Conservation (phyloP, 2,797 vertebrate species). For the Simalia tracyae region DNA sequence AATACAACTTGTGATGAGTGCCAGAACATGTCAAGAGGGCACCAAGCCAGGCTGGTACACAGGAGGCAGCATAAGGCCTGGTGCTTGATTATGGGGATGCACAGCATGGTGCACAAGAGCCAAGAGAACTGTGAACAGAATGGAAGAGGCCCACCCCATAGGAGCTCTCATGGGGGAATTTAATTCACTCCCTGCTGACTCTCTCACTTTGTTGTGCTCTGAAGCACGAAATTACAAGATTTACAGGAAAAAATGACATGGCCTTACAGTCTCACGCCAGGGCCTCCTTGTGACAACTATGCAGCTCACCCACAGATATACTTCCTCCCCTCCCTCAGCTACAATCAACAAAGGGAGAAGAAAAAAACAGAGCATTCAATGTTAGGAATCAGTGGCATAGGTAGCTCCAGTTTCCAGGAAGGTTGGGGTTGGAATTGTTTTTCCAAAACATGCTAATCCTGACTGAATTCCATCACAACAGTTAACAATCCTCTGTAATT, state of each 20-base stretch:
- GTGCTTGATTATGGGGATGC: slow-evolving; percentile 9
- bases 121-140: slow-evolving; percentile 9
- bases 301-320: slow-evolving; percentile 38
- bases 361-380: neutral
- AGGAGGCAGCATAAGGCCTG: slow-evolving; percentile 12
- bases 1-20: slow-evolving; percentile 25
- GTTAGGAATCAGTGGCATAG: neutral
- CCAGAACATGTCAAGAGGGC: slow-evolving; percentile 32
- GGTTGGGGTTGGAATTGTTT: neutral
- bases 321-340: neutral
- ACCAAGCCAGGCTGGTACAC: slow-evolving; percentile 20
- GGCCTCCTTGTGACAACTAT: slow-evolving; percentile 33
- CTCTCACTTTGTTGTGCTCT: slow-evolving; percentile 73
- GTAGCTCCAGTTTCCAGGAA: neutral
- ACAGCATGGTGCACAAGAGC: slow-evolving; percentile 16
- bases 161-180: slow-evolving; percentile 60
- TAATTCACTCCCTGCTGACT: slow-evolving; percentile 70
- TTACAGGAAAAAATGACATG: slow-evolving; percentile 59
- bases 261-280: slow-evolving; percentile 48
- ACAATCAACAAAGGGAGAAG: neutral
- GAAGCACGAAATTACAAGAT: slow-evolving; percentile 76
- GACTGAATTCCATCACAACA: neutral
- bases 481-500: neutral
- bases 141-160: slow-evolving; percentile 9
- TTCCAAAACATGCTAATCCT: neutral